Evolutionary conservation across 2,888 invertebrate species (phyloP).

Genomic region (Euplexia lucipara): DNA sequence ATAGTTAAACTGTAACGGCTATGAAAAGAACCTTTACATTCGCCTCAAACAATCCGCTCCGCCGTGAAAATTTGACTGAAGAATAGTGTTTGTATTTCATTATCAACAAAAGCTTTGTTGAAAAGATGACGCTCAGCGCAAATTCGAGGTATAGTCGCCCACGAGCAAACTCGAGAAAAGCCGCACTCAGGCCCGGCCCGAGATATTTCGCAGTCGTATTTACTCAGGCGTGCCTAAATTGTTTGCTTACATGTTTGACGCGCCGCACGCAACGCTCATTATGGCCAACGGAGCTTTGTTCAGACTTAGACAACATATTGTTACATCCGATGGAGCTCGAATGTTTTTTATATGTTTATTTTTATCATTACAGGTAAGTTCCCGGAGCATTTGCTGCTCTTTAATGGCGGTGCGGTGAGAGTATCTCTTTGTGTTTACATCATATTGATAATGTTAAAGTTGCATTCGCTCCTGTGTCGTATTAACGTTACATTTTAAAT

Average conservation of each 20-base stretch:
- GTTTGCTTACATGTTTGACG: constrained; percentile 91
- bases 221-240: constrained; percentile 90
- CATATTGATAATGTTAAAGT: constrained; percentile 55
- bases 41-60: constrained; percentile 80
- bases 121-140: constrained; percentile 87
- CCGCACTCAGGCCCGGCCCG: constrained; percentile 84
- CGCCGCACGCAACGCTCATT: constrained; percentile 90
- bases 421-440: constrained; percentile 77
- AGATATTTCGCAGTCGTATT: constrained; percentile 90
- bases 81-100: constrained; percentile 89
- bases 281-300: constrained; percentile 88
- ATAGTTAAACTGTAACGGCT: constrained; percentile 64
- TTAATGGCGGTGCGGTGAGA: constrained; percentile 84
- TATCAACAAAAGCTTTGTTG: constrained; percentile 88
- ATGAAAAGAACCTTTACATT: constrained; percentile 75
- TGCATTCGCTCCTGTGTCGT: constrained; percentile 37
- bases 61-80: constrained; percentile 81
- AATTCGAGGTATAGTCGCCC: constrained; percentile 84
- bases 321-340: constrained; percentile 85
- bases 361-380: constrained; percentile 89
- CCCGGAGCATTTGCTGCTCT: constrained; percentile 77
- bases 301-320: constrained; percentile 88
- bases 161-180: constrained; percentile 81
- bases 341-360: constrained; percentile 87
- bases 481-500: constrained; percentile 47